phyloP scores from a whole-genome alignment of 2,797 vertebrate genomes.

The Pseudomugil tenellus region DNA sequence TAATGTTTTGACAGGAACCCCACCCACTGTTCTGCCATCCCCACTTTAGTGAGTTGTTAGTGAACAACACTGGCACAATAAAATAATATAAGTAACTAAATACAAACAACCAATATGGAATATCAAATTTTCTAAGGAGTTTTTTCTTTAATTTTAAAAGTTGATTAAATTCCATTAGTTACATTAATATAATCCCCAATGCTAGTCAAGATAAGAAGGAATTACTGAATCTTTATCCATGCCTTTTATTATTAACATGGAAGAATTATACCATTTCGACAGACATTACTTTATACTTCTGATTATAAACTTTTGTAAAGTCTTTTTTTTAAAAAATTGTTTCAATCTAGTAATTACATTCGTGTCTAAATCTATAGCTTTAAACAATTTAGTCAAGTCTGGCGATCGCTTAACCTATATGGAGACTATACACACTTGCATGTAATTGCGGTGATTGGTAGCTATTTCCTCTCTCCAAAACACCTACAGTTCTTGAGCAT shows the following conservation, averaged over 20 bases:
- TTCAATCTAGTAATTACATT: not conserved
- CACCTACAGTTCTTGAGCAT: not conserved
- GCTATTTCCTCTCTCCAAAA: not conserved
- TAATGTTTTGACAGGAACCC: constrained; percentile 55
- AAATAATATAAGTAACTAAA: constrained; percentile 46
- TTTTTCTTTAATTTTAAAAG: not conserved
- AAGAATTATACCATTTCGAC: not conserved
- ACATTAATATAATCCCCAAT: not conserved
- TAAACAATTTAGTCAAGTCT: not conserved
- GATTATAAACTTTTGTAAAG: not conserved
- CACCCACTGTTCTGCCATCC: constrained; percentile 69
- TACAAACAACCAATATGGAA: constrained; percentile 40
- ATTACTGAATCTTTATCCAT: not conserved
- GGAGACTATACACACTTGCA: not conserved
- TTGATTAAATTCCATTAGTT: not conserved
- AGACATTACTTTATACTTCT: not conserved
- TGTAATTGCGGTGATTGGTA: not conserved
- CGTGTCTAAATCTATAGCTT: not conserved
- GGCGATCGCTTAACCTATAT: not conserved
- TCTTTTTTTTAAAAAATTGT: not conserved
- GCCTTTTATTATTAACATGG: not conserved
- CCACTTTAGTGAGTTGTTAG: constrained; percentile 67
- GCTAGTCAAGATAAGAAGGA: not conserved
- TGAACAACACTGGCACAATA: constrained; percentile 61
- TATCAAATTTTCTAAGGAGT: not conserved